These are phyloP conservation scores for Cetonia aurata DNA, from an alignment of 2,888 invertebrate genomes.

Conservation along the genomic window DNA sequence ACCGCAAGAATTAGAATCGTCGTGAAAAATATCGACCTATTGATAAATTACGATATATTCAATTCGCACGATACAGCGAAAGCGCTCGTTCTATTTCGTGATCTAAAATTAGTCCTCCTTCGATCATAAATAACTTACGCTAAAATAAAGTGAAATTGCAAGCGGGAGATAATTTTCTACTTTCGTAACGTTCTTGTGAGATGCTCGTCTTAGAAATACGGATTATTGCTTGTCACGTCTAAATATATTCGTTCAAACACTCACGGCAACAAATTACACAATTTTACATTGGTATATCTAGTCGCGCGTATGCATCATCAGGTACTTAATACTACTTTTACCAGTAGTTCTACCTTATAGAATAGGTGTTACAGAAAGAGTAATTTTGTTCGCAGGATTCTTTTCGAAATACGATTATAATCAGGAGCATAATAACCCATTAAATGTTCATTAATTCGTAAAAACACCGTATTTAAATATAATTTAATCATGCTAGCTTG, in stretches of 20 bases:
- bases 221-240: conserved; percentile 20
- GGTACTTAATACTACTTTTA: too few relatives aligned
- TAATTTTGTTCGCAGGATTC: too few relatives aligned
- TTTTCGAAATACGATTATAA: too few relatives aligned
- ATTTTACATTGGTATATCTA: neutral
- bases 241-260: conserved; percentile 15
- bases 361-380: too few relatives aligned
- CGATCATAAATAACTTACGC: conserved; percentile 29
- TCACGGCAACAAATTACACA: neutral
- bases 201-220: conserved; percentile 15
- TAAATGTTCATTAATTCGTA: too few relatives aligned
- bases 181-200: conserved; percentile 3
- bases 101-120: conserved; percentile 32
- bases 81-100: conserved; percentile 24
- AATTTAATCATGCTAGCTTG: too few relatives aligned
- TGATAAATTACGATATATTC: conserved; percentile 1
- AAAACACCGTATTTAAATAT: too few relatives aligned
- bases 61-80: conserved; percentile 11
- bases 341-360: too few relatives aligned
- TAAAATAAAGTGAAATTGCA: conserved; percentile 39
- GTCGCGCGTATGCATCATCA: too few relatives aligned
- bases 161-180: conserved; percentile 34
- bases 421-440: too few relatives aligned
- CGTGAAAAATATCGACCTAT: neutral
- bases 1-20: neutral